Evolutionary conservation across 1,140 invertebrate species (phyloP), one percentile per base, ranked within the genome.

Genomic region (Trachelipus rathkii): DNA sequence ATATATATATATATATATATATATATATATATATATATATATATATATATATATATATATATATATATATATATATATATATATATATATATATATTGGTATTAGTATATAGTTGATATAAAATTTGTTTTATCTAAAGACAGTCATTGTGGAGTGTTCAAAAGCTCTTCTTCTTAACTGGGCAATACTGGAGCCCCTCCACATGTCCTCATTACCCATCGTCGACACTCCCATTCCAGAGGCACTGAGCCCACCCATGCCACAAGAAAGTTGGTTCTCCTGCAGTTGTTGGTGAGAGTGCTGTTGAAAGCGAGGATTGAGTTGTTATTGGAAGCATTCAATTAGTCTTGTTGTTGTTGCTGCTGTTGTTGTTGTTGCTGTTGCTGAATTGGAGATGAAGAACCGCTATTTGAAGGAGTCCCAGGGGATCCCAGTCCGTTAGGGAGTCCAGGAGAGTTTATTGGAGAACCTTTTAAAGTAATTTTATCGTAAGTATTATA

Each of bases 381-480:
- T 19, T 60, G 50, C 8, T 60, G 50, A 10, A 70, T 60, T 67
- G 77, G 77, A 53, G 77, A 78, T 19, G 73, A 75, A 8, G 74
- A 75, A 10, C 77, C 77, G 74, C 74, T 78, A 67, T 77, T 69
- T 0, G 76, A 72, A 45, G 77, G 77, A 7, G 76, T 77, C 11
- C 72, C 76, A 0, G 76, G 76, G 66, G 76, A 77, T 5, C 76
- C 76, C 7, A 77, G 68, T 13, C 76, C 76, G 68, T 70, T 74
- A 44, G 76, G 72, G 45, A 78, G 77, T 10, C 77, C 77, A 46
- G 77, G 77, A 74, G 77, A 78, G 73, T 75, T 75, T 44, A 75
- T 73, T 33, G 77, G 77, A 50, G 77, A 78, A 19, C 77, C 77
- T 78, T 33, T 33, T 33, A 33, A 33, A 33, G 6, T 33, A 33